Conservation (phyloP, 2,888 invertebrate species). For the Eurytoma adleriae region DNA sequence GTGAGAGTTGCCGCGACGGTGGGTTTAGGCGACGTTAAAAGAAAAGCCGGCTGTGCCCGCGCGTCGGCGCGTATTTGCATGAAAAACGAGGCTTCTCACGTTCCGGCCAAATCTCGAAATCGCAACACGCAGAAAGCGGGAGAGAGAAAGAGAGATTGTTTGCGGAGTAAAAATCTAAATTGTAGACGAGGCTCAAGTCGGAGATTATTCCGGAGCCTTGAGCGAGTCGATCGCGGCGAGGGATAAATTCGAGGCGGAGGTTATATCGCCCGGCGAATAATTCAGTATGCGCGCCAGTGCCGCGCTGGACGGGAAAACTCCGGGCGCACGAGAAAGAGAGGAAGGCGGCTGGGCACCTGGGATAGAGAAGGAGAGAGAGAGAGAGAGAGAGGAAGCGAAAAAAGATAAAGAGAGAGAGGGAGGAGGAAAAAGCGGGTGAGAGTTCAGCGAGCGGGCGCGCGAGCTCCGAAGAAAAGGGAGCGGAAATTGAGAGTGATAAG, state of each 20-base stretch:
- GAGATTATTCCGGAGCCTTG: slow-evolving; percentile 56
- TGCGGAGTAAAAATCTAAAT: slow-evolving; percentile 56
- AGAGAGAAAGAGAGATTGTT: slow-evolving; percentile 45
- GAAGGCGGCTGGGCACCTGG: slow-evolving; percentile 15
- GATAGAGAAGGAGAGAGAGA: background rate
- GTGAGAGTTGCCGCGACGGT: background rate
- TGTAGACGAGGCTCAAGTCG: slow-evolving; percentile 51
- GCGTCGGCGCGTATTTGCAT: slow-evolving; percentile 42
- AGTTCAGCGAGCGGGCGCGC: no score
- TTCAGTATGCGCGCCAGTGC: slow-evolving; percentile 44
- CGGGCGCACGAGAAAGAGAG: slow-evolving; percentile 6
- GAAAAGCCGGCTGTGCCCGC: slow-evolving; percentile 26
- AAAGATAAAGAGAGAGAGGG: background rate
- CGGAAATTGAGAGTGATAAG: slow-evolving; percentile 11
- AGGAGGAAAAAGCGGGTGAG: background rate
- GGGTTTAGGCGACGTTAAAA: slow-evolving; percentile 27
- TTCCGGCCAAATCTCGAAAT: slow-evolving; percentile 47
- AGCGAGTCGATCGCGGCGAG: slow-evolving; percentile 54
- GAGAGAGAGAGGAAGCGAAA: background rate
- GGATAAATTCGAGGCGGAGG: slow-evolving; percentile 54
- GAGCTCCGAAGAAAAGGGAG: background rate
- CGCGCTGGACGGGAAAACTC: background rate
- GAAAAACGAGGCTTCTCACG: slow-evolving; percentile 55
- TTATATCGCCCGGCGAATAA: slow-evolving; percentile 52
- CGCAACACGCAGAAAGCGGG: slow-evolving; percentile 43